Evolutionary conservation across 2,113 vertebrate genomes (phyloP).

Genomic region (Leiothrix lutea): DNA sequence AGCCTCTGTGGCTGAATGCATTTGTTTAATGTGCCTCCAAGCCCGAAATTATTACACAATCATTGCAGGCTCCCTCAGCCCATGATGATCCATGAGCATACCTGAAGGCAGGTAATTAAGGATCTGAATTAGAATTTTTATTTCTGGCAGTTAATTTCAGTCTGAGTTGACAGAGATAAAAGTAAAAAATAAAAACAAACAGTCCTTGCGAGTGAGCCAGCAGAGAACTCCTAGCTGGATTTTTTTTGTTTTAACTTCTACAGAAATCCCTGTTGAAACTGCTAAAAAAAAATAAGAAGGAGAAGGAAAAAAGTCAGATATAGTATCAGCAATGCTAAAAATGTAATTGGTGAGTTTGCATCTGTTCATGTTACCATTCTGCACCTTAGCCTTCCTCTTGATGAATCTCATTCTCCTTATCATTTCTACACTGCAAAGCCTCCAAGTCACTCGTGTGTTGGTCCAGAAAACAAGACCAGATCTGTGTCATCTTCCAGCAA

Average conservation of each 20-base stretch:
- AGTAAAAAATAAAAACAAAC: neutral
- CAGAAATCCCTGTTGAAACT: neutral
- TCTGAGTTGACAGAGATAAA: neutral
- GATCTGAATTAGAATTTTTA: slow-evolving; percentile 37
- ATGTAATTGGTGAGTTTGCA: neutral
- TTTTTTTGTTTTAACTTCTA: neutral
- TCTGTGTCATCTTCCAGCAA: neutral
- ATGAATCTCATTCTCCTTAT: neutral
- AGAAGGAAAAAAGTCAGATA: neutral
- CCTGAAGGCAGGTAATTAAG: slow-evolving; percentile 56
- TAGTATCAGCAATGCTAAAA: neutral
- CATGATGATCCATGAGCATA: neutral
- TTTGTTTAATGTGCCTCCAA: neutral
- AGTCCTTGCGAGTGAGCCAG: neutral
- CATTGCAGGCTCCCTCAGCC: neutral
- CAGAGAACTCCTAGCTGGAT: neutral
- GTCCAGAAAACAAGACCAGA: neutral
- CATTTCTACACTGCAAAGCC: neutral
- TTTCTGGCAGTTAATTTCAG: slow-evolving; percentile 20
- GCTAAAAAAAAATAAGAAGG: neutral
- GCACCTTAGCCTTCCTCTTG: neutral
- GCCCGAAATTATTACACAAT: neutral
- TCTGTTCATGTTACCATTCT: neutral
- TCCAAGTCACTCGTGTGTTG: neutral
- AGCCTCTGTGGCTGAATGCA: neutral